Evolutionary conservation across 1,140 invertebrate species (phyloP), one percentile per base, ranked within the genome.

Genomic region (Leptinotarsa texana): DNA sequence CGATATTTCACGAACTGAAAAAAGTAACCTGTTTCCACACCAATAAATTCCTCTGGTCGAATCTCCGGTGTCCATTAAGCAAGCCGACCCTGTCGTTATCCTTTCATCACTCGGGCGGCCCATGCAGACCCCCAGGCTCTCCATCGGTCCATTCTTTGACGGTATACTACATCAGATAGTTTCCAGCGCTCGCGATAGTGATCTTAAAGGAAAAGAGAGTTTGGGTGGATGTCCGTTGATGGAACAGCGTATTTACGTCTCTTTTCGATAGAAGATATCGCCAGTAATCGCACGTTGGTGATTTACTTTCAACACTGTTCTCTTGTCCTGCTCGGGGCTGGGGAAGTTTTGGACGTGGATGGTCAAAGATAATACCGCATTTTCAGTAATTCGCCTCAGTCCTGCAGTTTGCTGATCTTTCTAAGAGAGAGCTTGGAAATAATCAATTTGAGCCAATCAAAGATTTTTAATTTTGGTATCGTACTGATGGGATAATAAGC

Each of bases 271-370:
- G 8, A 42, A 57, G n/a, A 57, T 57, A 17, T 57, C 51, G 51
- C 51, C 13, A n/a, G 51, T 57, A 57, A 42, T 24, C 65, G 65
- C 24, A 42, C 65, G 24, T 33, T 5, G 65, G 65, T 67, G 65
- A 67, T 67, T 67, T 67, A 67, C 65, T 67, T 67, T 67, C 65
- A 67, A 67, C 65, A 27, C 65, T 67, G 24, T 42, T 67, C 65
- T 33, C 65, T 57, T 67, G 65, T 67, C 65, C 17, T 15, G 65
- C 65, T 24, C 22, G 65, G 24, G 65, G 65, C 65, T 42, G 8
- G 42, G 24, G 27, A 67, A 67, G 27, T 67, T 67, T 42, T 42
- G 24, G 17, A 17, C 24, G 17, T 17, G 65, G n/a, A 67, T 24
- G 21, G 63, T 17, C 17, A 24, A 27, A 67, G 65, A 67, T 67